phyloP scores from a whole-genome alignment of 2,113 vertebrate genomes.

The Protobothrops flavoviridis region DNA sequence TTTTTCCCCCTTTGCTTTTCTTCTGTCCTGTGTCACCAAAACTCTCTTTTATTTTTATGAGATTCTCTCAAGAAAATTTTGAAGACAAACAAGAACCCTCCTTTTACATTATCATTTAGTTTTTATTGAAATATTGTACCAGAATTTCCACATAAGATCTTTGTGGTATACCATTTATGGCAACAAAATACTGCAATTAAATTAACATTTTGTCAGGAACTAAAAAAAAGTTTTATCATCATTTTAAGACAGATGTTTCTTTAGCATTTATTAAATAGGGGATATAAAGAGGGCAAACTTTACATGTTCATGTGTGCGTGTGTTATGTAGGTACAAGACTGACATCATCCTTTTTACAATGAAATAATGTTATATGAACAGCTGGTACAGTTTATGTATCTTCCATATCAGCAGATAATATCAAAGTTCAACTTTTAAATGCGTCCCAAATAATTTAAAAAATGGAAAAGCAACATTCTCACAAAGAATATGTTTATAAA shows the following conservation, averaged over 20 bases:
- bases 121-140: background rate
- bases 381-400: conserved; percentile 23
- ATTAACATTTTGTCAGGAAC: background rate
- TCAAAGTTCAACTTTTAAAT: conserved; percentile 14
- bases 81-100: background rate
- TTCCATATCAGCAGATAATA: conserved; percentile 16
- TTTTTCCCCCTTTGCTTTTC: background rate
- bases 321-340: conserved; percentile 20
- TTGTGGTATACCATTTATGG: background rate
- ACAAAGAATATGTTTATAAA: background rate
- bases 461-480: conserved; percentile 36
- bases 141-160: background rate
- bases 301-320: background rate
- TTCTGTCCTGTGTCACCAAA: background rate
- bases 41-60: background rate
- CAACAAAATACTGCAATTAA: background rate
- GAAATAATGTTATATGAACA: conserved; percentile 14
- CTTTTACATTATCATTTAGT: background rate
- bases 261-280: conserved; percentile 9
- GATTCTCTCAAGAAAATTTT: background rate
- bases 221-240: background rate
- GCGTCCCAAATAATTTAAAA: background rate
- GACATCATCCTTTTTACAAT: conserved; percentile 32
- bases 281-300: background rate
- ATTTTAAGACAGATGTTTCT: conserved; percentile 34